Base-by-base conservation (phyloP, 2,888 invertebrate species). In the Caenorhabditis uteleia region DNA sequence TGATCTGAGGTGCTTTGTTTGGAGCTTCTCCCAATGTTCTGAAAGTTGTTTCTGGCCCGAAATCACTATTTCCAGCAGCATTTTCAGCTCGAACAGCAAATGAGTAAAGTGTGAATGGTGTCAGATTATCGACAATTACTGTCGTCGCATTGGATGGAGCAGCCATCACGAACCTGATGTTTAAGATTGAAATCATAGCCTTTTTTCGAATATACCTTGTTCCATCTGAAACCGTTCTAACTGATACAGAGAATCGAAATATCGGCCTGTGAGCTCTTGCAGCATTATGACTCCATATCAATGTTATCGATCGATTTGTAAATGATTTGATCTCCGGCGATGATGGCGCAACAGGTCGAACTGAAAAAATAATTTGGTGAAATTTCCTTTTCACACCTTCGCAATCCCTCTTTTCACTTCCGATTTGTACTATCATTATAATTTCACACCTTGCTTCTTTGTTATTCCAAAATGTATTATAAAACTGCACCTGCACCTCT, bases 71-170 rank as follows among this genome's bases (percentile, higher is more conserved):
- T 29, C 81, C 81, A 3, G 79, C 82, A 1, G 65, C 65, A 50
- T 81, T 81, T 60, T 81, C 81, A 2, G 77, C 80, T 3, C 80
- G 67, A 16, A 81, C 77, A 0, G 73, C 58, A 44, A 74, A 74
- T 14, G 68, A 56, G 43, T 74, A 75, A n/a, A 64, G 59, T 16
- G 75, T 68, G 38, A 53, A 68, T 0, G 75, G 70, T 16, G 56
- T 45, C 43, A 75, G 69, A 47, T 73, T 73, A 25, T 75, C 75
- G 21, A 75, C 75, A 27, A 74, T 74, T 36, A 75, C 73, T 3
- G 73, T 69, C n/a, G 75, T 74, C 7, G 73, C 71, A 43, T 75
- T 75, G 4, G 71, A 71, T 2, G 71, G 70, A n/a, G 75, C 75
- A 3, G 75, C 69, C 54, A 75, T 71, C 34, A 75, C 59, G 50